These are phyloP conservation scores for Arizona elegans DNA, from an alignment of 2,113 vertebrate genomes.

Conservation along the genomic window DNA sequence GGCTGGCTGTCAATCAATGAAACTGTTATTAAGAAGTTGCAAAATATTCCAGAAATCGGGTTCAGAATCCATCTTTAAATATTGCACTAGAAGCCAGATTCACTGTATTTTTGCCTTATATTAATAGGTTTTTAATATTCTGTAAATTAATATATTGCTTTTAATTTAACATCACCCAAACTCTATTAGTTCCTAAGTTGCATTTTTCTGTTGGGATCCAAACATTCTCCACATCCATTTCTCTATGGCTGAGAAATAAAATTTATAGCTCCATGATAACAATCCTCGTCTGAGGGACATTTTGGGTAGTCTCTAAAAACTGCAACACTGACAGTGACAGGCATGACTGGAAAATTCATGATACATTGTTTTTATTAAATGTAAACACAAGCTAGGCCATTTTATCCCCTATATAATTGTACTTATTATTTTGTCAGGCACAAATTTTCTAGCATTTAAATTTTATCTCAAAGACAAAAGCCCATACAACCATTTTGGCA, in stretches of 20 bases:
- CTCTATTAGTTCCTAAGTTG: constrained; percentile 6
- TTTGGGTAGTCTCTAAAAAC: not conserved
- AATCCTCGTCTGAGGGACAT: not conserved
- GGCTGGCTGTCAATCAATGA: not conserved
- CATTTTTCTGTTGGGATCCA: not conserved
- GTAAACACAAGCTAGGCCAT: not conserved
- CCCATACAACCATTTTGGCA: rapidly evolving
- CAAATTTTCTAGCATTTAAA: not conserved
- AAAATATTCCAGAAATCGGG: not conserved
- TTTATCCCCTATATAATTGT: not conserved
- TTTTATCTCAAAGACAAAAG: not conserved
- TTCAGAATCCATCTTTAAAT: not conserved
- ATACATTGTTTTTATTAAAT: constrained; percentile 12
- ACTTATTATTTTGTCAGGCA: not conserved
- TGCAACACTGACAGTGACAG: not conserved
- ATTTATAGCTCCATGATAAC: not conserved
- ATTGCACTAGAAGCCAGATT: constrained; percentile 13
- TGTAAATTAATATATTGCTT: not conserved
- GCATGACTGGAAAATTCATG: not conserved
- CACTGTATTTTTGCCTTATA: not conserved
- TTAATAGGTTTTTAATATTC: constrained; percentile 25
- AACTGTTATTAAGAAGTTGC: not conserved
- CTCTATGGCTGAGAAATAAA: not conserved
- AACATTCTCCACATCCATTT: not conserved
- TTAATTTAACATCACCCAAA: constrained; percentile 6